Evolutionary conservation across 2,113 vertebrate genomes (phyloP).

Genomic region (Thinocorus orbignyianus): DNA sequence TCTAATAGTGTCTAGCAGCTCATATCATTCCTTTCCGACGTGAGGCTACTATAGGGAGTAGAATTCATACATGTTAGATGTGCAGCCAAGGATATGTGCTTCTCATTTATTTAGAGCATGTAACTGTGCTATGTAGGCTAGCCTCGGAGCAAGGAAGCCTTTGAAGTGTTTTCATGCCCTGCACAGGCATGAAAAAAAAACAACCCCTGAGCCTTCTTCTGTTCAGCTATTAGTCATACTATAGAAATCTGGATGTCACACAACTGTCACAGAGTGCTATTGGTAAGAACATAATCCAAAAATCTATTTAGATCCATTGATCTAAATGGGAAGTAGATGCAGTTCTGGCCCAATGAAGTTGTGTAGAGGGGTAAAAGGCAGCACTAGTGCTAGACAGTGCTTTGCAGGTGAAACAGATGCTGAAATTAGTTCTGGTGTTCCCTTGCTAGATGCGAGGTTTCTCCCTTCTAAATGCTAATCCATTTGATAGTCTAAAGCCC

Average conservation of each 20-base stretch:
- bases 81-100: neutral
- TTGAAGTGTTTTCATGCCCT: neutral
- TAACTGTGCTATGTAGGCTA: rapidly evolving
- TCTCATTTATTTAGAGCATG: neutral
- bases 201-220: neutral
- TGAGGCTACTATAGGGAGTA: neutral
- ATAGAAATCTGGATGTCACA: neutral
- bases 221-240: neutral
- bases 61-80: rapidly evolving
- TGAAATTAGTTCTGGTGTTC: neutral
- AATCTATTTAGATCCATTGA: neutral
- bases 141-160: neutral
- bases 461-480: rapidly evolving
- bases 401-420: neutral
- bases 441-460: neutral
- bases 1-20: neutral
- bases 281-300: neutral
- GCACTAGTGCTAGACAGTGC: neutral
- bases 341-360: rapidly evolving
- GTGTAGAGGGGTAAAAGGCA: neutral
- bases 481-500: neutral
- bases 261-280: neutral
- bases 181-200: neutral
- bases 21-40: neutral
- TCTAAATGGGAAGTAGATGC: neutral